Evolutionary conservation across 1,140 invertebrate species (phyloP).

Genomic region (Bacillus rossius): DNA sequence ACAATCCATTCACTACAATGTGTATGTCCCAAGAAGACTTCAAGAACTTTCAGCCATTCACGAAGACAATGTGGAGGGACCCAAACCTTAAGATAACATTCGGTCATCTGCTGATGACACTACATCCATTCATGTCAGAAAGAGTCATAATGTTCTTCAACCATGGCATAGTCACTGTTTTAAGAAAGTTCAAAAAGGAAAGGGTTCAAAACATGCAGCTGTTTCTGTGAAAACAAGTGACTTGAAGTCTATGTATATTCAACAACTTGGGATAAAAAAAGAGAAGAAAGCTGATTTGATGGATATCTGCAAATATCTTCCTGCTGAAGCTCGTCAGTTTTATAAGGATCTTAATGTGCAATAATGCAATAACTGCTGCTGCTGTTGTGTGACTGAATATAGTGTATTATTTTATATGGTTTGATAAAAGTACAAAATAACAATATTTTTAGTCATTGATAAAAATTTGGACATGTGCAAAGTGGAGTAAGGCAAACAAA

Average conservation of each 20-base stretch:
- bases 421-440: no score
- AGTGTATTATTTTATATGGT: no score
- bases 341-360: no score
- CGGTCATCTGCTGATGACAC: conserved; percentile 7
- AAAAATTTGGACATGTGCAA: no score
- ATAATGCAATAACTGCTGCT: no score
- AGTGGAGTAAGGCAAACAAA: no score
- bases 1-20: conserved; percentile 3
- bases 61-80: not conserved
- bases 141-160: conserved; percentile 1
- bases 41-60: conserved; percentile 6
- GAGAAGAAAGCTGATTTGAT: not conserved
- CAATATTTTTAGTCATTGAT: no score
- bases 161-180: not conserved
- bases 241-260: not conserved
- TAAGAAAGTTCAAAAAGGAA: not conserved
- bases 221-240: not conserved
- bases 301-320: not conserved
- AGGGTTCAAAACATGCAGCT: not conserved
- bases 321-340: not conserved
- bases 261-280: not conserved
- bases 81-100: conserved; percentile 7
- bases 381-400: no score
- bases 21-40: conserved; percentile 5
- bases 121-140: not conserved